Evolutionary conservation across 1,140 invertebrate species (phyloP).

Genomic region (Anoplophora glabripennis): DNA sequence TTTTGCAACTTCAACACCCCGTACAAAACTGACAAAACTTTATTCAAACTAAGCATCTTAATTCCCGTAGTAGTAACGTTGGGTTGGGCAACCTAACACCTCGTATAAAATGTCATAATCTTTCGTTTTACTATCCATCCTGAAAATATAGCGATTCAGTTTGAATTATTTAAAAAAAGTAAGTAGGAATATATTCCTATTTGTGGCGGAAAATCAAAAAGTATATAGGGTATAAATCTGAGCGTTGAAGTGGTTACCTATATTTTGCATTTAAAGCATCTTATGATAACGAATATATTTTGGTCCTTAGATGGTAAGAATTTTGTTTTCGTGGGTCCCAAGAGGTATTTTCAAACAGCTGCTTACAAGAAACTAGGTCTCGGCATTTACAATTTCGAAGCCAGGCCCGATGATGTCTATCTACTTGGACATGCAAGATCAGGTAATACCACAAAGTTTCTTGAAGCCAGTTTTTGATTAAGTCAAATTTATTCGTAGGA

Average conservation of each 20-base stretch:
- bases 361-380: constrained; percentile 62
- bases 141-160: too few species aligned
- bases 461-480: too few species aligned
- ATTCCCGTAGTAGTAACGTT: too few species aligned
- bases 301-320: constrained; percentile 45
- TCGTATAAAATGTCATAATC: too few species aligned
- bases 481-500: not conserved
- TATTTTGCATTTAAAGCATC: too few species aligned
- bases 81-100: too few species aligned
- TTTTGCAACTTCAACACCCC: too few species aligned
- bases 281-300: not conserved
- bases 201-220: too few species aligned
- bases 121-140: too few species aligned
- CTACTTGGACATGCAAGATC: not conserved
- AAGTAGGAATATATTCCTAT: too few species aligned
- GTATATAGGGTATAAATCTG: not conserved
- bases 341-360: constrained; percentile 68
- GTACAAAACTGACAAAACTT: too few species aligned
- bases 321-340: constrained; percentile 59
- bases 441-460: not conserved
- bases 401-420: constrained; percentile 65
- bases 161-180: not conserved
- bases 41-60: too few species aligned
- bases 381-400: constrained; percentile 69
- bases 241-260: not conserved